Evolutionary conservation across 2,797 vertebrate species (phyloP).

Genomic region (Sebastes iracundus): DNA sequence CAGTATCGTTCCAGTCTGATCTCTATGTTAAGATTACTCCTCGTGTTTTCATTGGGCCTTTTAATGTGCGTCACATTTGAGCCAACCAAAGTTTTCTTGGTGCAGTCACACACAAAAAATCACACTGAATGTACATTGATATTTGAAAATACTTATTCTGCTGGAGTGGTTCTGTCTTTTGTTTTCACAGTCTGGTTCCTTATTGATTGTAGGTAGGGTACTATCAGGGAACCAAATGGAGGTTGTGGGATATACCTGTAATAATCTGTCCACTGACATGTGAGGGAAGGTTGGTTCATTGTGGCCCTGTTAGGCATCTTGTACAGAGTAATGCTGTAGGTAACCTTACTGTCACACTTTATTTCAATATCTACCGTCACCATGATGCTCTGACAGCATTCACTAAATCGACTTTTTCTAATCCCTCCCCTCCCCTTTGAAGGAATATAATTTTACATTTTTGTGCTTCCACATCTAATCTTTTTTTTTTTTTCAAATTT

Average conservation of each 20-base stretch:
- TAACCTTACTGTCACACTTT: constrained; percentile 38
- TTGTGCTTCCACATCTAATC: constrained; percentile 76
- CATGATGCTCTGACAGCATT: constrained; percentile 50
- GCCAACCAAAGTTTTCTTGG: constrained; percentile 66
- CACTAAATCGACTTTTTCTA: constrained; percentile 59
- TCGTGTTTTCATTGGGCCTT: constrained; percentile 36
- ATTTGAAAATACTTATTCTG: constrained; percentile 49
- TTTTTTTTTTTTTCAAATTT: constrained; percentile 61
- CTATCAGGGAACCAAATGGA: constrained; percentile 46
- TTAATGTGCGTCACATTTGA: constrained; percentile 56
- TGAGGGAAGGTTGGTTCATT: constrained; percentile 35
- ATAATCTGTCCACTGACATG: constrained; percentile 37
- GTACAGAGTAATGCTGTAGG: constrained; percentile 52
- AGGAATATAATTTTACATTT: constrained; percentile 53
- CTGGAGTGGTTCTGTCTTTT: constrained; percentile 50
- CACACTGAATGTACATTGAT: constrained; percentile 77
- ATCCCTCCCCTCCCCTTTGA: constrained; percentile 45
- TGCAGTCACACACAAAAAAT: constrained; percentile 50
- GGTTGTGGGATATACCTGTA: constrained; percentile 31
- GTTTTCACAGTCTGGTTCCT: constrained; percentile 53
- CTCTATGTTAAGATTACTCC: constrained; percentile 10
- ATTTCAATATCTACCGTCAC: constrained; percentile 45
- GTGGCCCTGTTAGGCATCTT: constrained; percentile 41
- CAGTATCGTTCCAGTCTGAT: constrained; percentile 7
- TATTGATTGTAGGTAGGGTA: constrained; percentile 62